Evolutionary conservation across 2,113 vertebrate species (phyloP).

Genomic region (Myiagra hebetior): DNA sequence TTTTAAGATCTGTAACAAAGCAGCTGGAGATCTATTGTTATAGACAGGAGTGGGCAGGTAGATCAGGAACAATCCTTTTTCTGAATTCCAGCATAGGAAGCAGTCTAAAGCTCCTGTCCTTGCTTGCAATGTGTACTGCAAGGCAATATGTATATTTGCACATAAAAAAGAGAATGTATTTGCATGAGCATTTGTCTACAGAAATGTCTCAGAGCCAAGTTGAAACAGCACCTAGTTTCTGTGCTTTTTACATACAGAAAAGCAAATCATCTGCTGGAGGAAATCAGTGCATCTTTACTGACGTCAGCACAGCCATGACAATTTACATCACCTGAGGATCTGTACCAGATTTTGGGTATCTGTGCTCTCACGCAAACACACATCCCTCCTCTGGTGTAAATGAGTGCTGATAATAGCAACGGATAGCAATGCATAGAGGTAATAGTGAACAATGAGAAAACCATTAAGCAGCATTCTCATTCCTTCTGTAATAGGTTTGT

Average conservation of each 20-base stretch:
- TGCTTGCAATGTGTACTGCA: neutral
- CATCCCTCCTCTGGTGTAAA: neutral
- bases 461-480: neutral
- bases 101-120: neutral
- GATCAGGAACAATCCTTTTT: neutral
- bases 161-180: neutral
- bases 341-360: neutral
- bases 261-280: neutral
- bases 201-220: neutral
- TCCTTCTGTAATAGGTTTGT: neutral
- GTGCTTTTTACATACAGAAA: neutral
- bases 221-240: neutral
- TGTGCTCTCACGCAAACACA: neutral
- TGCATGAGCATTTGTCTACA: neutral
- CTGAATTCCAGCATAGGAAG: neutral
- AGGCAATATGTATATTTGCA: neutral
- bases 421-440: neutral
- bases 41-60: neutral
- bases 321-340: conserved; percentile 34
- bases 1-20: conserved; percentile 13
- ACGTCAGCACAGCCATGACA: neutral
- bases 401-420: neutral
- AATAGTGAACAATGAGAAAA: neutral
- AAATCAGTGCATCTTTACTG: neutral
- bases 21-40: neutral